Conservation (phyloP, 1,140 invertebrate species). For the Heliothis subflexa region DNA sequence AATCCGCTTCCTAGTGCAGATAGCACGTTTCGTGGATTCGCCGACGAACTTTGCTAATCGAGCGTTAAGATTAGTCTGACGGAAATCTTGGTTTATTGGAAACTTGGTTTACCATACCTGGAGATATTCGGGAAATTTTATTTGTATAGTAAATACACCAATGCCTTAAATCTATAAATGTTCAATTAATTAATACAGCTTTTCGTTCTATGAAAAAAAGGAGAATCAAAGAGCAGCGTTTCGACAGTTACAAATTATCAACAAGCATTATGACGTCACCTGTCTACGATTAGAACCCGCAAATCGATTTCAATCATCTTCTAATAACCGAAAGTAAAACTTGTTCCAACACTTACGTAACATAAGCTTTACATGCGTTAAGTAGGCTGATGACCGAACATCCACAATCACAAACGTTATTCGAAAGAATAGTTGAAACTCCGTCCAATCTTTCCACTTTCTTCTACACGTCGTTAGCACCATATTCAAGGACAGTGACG, state of each 20-base stretch:
- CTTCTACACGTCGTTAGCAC: slow-evolving; percentile 67
- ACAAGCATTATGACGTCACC: slow-evolving; percentile 15
- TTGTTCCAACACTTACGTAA: slow-evolving; percentile 16
- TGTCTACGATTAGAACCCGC: not conserved
- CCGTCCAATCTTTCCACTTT: slow-evolving; percentile 54
- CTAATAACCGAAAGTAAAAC: slow-evolving; percentile 3
- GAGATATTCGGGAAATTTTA: not conserved
- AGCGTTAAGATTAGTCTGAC: slow-evolving; percentile 68
- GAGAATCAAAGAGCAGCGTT: not conserved
- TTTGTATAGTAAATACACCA: too few species aligned
- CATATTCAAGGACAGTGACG: slow-evolving; percentile 76
- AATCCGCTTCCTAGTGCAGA: slow-evolving; percentile 67
- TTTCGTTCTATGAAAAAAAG: too few species aligned
- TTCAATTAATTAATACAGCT: too few species aligned
- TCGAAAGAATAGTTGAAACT: slow-evolving; percentile 33
- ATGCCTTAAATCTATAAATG: too few species aligned
- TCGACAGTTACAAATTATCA: not conserved
- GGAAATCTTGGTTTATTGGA: slow-evolving; percentile 51
- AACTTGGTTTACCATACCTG: slow-evolving; percentile 32
- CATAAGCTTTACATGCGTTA: not conserved
- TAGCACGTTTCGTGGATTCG: slow-evolving; percentile 70
- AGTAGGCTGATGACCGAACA: slow-evolving; percentile 26
- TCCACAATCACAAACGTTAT: slow-evolving; percentile 6
- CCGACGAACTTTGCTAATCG: slow-evolving; percentile 64
- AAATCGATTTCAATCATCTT: not conserved